Evolutionary conservation across 1,140 invertebrate species (phyloP).

Genomic region (Palaemon carinicauda): DNA sequence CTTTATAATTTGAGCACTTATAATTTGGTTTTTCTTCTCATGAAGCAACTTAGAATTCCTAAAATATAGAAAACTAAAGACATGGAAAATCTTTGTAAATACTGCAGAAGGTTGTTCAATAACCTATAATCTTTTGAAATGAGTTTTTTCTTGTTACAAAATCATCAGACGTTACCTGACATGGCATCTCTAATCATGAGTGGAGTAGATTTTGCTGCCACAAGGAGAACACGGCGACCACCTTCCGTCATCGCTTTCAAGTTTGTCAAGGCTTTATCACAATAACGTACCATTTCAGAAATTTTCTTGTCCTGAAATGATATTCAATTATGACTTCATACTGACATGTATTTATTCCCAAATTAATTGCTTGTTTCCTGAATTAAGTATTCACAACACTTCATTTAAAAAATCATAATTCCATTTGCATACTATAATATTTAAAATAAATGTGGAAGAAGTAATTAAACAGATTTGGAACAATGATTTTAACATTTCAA

Average conservation of each 20-base stretch:
- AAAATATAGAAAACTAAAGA: no score
- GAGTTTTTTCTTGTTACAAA: not conserved
- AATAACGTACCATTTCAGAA: constrained; percentile 41
- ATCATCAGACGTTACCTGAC: constrained; percentile 27
- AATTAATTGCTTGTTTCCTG: no score
- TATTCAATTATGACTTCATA: not conserved
- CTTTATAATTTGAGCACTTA: no score
- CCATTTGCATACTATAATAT: no score
- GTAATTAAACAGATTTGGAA: not conserved
- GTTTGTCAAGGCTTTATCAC: constrained; percentile 41
- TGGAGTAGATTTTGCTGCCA: constrained; percentile 53
- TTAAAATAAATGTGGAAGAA: no score
- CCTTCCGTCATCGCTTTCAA: constrained; percentile 53
- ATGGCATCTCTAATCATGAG: constrained; percentile 58
- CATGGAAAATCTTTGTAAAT: no score
- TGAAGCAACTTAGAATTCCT: no score
- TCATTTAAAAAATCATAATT: not conserved
- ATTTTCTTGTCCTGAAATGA: constrained; percentile 45
- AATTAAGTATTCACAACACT: no score
- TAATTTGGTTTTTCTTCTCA: no score
- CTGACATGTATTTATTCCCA: no score
- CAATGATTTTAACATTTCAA: not conserved
- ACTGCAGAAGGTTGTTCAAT: no score
- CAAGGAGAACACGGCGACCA: constrained; percentile 45
- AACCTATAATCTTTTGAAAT: not conserved